Percentiles rank a stretch among this genome's conserved stretches.
phyloP scores from a whole-genome alignment of 2,888 invertebrate species.

The Caenorhabditis drosophilae region DNA sequence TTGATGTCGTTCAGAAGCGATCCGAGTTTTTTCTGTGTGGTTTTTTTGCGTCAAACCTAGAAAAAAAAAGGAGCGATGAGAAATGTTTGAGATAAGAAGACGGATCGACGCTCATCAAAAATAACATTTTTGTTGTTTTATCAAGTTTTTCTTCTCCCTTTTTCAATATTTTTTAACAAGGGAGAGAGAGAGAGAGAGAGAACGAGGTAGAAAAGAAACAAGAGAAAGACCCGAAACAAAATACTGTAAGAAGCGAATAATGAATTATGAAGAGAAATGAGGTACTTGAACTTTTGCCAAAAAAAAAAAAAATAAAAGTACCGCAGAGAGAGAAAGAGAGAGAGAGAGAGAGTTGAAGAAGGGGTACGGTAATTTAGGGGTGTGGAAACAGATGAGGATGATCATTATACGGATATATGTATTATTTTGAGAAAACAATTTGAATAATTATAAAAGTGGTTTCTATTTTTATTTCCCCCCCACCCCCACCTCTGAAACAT shows the following conservation, averaged over 20 bases:
- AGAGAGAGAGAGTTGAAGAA: neutral
- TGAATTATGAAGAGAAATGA: constrained; percentile 9
- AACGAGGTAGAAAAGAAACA: neutral
- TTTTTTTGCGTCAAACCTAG: too few relatives aligned
- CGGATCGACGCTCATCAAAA: too few relatives aligned
- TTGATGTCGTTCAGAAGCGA: neutral
- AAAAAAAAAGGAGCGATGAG: constrained; percentile 1
- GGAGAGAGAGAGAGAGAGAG: constrained; percentile 4
- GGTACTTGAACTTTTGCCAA: constrained; percentile 2
- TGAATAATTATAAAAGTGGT: too few relatives aligned
- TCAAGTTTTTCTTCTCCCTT: constrained; percentile 11
- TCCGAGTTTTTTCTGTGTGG: constrained; percentile 4
- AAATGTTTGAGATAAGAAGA: constrained; percentile 4
- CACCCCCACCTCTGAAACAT: too few relatives aligned
- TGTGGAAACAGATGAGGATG: constrained; percentile 6
- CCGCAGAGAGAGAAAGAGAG: too few relatives aligned
- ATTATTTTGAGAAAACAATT: too few relatives aligned
- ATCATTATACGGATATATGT: neutral
- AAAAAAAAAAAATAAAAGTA: too few relatives aligned
- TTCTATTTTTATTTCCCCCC: too few relatives aligned
- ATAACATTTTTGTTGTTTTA: constrained; percentile 36
- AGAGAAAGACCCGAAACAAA: constrained; percentile 1
- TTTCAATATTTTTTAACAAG: neutral
- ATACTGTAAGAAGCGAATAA: constrained; percentile 32
- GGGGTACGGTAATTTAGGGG: constrained; percentile 3